These are phyloP conservation scores for Trichosurus vulpecula DNA, from an alignment of 2,797 vertebrate species.

Conservation along the genomic window DNA sequence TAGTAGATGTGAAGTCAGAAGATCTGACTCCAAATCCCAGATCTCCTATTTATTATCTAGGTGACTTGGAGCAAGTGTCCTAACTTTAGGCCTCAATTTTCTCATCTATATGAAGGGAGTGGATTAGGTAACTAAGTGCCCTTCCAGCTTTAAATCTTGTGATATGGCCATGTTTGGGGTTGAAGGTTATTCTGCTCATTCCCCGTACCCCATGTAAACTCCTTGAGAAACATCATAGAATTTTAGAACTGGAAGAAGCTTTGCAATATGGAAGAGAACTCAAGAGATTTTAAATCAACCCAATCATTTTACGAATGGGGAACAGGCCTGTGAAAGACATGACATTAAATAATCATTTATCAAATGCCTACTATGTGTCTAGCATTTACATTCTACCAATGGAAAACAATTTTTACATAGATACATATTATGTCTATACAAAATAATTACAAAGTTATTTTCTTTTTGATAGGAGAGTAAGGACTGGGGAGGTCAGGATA, in stretches of 20 bases:
- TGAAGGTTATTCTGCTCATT: neutral
- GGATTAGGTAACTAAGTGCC: neutral
- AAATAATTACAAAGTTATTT: neutral
- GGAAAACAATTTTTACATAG: neutral
- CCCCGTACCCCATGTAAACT: neutral
- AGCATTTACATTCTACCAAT: neutral
- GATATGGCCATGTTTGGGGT: neutral
- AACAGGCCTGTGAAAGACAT: neutral
- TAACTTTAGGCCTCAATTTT: neutral
- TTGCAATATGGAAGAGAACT: neutral
- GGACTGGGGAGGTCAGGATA: neutral
- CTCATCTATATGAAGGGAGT: neutral
- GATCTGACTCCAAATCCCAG: neutral
- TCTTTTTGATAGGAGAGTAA: neutral
- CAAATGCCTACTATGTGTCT: neutral
- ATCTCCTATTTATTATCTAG: neutral
- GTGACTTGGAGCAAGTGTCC: neutral
- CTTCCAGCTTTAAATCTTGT: neutral
- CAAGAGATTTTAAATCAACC: neutral
- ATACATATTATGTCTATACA: neutral
- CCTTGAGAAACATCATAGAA: neutral
- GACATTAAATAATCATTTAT: neutral
- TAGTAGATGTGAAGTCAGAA: neutral
- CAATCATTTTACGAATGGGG: neutral
- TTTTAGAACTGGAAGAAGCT: neutral